Conservation (phyloP, 2,888 invertebrate species). For the Coleophora deauratella region DNA sequence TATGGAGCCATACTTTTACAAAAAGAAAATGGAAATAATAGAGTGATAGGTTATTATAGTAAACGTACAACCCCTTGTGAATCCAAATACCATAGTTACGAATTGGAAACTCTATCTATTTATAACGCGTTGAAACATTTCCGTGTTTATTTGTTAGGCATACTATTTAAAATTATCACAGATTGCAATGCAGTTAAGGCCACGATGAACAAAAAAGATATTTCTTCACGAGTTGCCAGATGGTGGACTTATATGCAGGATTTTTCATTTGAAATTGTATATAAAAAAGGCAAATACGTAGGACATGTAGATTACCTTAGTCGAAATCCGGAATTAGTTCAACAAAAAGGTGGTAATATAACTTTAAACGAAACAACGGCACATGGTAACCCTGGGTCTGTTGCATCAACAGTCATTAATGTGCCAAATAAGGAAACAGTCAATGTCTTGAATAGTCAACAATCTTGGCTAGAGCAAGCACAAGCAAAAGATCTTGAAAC, state of each 20-base stretch:
- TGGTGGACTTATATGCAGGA: constrained; percentile 12
- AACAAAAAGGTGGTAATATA: no score
- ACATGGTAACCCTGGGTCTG: not conserved
- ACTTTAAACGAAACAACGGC: no score
- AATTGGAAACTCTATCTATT: not conserved
- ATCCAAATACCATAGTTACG: not conserved
- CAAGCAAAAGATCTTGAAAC: not conserved
- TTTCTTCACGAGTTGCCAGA: not conserved
- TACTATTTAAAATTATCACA: not conserved
- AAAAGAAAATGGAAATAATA: not conserved
- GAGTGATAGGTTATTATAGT: not conserved
- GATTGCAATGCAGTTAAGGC: not conserved
- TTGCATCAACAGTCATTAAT: no score
- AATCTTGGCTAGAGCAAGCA: not conserved
- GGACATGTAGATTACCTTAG: constrained; percentile 24
- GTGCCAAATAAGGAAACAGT: no score
- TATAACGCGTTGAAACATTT: constrained; percentile 1
- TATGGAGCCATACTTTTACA: not conserved
- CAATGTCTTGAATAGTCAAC: no score
- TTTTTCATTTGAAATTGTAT: constrained; percentile 25
- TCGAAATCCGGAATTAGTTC: constrained; percentile 6
- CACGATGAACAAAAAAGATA: not conserved
- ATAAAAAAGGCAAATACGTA: constrained; percentile 22
- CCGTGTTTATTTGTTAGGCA: not conserved
- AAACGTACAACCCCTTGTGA: not conserved